Evolutionary conservation across 2,888 invertebrate species (phyloP), one percentile per base, ranked within the genome.

Genomic region (Agrilus biguttatus): DNA sequence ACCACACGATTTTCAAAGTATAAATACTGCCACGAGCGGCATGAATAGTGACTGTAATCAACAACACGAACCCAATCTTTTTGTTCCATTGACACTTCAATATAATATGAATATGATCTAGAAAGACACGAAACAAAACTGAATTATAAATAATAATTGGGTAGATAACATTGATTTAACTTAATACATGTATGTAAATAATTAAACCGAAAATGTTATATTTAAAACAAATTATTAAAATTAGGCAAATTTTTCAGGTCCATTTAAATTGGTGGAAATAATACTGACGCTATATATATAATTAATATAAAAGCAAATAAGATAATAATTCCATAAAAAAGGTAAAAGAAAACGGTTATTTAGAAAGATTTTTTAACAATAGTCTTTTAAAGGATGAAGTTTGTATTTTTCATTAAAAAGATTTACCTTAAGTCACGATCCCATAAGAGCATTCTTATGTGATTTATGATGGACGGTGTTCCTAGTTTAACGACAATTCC

Each of bases 21-120:
- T 39, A 98, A 75, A 62, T 80, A 82, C 70, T 98, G 98, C 91
- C 92, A 95, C 14, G 95, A 95, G 46, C 98, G 81, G 64, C 98
- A 98, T 62, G 83, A 82, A 70, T 86, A 93, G 50, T 79, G 73
- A 49, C 86, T 83, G 71, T 97, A 87, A 69, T 98, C 96, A 47
- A 96, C 77, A 42, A 98, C 83, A 45, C 85, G 77, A 48, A 87
- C 80, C 95, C 97, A 98, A 65, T 95, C 89, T 63, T 83, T 83
- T 65, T 90, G 85, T 71, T 97, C 92, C 69, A 93, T 88, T 0
- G 93, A 95, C 23, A 92, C 88, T 64, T 91, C 92, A 55, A 92
- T 83, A 56, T 81, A 91, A 69, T 92, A 93, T 5, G 82, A 83
- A 69, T 92, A 93, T 1, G 83, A 84, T 52, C 85, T 81, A 59